A percentile compares a stretch with the other conserved stretches of the same genome.
Conservation (phyloP, 2,797 vertebrate genomes). For the Halcyon leucocephala region DNA sequence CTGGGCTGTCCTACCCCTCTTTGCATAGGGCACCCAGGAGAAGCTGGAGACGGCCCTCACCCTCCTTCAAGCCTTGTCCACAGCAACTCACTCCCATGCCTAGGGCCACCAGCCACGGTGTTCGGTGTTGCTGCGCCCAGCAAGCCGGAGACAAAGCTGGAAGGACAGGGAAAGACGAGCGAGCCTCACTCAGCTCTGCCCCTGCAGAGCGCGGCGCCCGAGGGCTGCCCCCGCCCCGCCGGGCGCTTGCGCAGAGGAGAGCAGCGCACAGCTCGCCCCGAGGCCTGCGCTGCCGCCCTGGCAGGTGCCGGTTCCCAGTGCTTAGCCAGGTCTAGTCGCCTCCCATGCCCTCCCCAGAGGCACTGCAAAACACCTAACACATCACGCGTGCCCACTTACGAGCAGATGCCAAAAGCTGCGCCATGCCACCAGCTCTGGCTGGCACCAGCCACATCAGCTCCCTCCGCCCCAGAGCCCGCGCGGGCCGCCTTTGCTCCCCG, state of each 20-base stretch:
- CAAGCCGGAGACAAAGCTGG: neutral
- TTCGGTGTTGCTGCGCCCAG: fast-evolving
- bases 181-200: neutral
- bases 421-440: fast-evolving
- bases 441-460: fast-evolving
- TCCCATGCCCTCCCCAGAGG: neutral
- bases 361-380: fast-evolving
- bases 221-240: fast-evolving
- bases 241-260: fast-evolving
- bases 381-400: fast-evolving
- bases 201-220: fast-evolving
- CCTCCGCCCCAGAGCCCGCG: fast-evolving
- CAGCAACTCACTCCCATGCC: fast-evolving
- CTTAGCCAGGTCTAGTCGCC: fast-evolving
- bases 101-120: fast-evolving
- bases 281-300: fast-evolving
- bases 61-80: neutral
- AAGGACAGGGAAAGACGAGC: neutral
- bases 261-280: neutral
- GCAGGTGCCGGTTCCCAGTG: neutral
- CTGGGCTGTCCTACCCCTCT: fast-evolving
- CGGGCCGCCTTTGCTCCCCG: fast-evolving
- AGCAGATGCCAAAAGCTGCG: neutral
- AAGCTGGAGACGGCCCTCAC: neutral
- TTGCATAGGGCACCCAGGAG: neutral